A percentile compares a stretch with the other conserved stretches of the same genome.
phyloP scores from a whole-genome alignment of 2,797 vertebrate species.

The Cynopterus sphinx region DNA sequence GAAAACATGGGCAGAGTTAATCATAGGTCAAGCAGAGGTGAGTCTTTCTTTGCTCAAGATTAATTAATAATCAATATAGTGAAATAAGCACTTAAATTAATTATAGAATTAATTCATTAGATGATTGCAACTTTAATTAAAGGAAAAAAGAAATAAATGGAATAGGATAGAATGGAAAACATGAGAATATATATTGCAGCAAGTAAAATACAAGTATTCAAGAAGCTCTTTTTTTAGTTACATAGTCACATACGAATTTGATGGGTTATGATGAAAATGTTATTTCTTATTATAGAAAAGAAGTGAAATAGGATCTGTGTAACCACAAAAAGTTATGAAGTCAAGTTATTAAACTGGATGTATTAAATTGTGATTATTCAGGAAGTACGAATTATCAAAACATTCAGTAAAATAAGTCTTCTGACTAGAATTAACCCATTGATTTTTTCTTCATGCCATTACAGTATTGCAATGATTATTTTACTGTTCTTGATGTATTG shows the following conservation, averaged over 20 bases:
- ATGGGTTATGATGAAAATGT: not conserved
- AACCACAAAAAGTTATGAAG: not conserved
- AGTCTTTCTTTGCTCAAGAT: conserved; percentile 70
- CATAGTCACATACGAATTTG: not conserved
- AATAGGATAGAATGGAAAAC: not conserved
- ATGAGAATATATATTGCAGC: not conserved
- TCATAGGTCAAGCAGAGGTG: conserved; percentile 98
- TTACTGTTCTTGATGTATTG: not conserved
- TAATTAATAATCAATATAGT: not conserved
- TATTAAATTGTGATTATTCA: not conserved
- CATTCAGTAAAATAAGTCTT: not conserved
- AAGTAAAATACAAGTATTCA: not conserved
- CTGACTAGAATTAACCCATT: not conserved
- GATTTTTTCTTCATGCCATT: conserved; percentile 19
- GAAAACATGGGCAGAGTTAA: conserved; percentile 99
- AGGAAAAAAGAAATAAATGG: not conserved
- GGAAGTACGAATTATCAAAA: conserved; percentile 34
- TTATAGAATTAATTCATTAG: not conserved
- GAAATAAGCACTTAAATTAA: not conserved
- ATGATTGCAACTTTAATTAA: not conserved
- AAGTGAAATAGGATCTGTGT: not conserved
- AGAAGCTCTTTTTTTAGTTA: not conserved
- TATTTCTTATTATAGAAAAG: not conserved
- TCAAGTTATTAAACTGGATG: not conserved
- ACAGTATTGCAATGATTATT: not conserved